Evolutionary conservation across 2,797 vertebrate genomes (phyloP).

Genomic region (Neoniphon sammara): DNA sequence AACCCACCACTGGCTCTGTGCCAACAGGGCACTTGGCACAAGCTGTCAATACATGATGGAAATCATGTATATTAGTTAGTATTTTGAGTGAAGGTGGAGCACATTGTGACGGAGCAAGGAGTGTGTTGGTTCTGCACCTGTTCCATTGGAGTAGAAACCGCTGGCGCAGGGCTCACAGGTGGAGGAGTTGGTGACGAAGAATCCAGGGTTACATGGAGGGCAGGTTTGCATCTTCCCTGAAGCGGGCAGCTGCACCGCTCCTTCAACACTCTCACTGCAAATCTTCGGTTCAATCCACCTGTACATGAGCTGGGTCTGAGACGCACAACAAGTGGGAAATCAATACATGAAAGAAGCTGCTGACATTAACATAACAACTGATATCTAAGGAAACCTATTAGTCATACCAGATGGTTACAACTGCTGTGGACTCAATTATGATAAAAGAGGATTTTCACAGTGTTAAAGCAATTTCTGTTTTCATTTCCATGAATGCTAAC

Average conservation of each 20-base stretch:
- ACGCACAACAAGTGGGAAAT: constrained; percentile 26
- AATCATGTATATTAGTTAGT: not conserved
- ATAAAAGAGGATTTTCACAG: not conserved
- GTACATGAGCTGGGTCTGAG: constrained; percentile 95
- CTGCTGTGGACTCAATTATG: not conserved
- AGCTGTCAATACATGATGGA: constrained; percentile 72
- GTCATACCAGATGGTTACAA: constrained; percentile 40
- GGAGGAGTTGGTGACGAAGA: constrained; percentile 86
- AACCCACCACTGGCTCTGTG: constrained; percentile 88
- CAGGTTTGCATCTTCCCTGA: constrained; percentile 87
- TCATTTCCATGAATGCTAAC: not conserved
- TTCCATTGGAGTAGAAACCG: constrained; percentile 90
- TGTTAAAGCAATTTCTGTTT: not conserved
- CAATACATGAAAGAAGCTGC: constrained; percentile 30
- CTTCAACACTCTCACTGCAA: constrained; percentile 85
- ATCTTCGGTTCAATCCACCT: constrained; percentile 96
- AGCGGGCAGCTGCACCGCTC: constrained; percentile 84
- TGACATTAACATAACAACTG: not conserved
- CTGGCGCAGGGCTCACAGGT: constrained; percentile 88
- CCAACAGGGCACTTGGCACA: constrained; percentile 90
- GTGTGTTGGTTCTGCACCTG: constrained; percentile 77
- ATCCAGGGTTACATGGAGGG: constrained; percentile 95
- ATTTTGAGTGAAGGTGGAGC: not conserved
- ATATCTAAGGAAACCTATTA: constrained; percentile 54
- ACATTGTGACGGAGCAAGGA: not conserved